Percentiles rank a stretch among this genome's conserved stretches.
Conservation (phyloP, 2,888 invertebrate genomes). For the Macropis europaea region DNA sequence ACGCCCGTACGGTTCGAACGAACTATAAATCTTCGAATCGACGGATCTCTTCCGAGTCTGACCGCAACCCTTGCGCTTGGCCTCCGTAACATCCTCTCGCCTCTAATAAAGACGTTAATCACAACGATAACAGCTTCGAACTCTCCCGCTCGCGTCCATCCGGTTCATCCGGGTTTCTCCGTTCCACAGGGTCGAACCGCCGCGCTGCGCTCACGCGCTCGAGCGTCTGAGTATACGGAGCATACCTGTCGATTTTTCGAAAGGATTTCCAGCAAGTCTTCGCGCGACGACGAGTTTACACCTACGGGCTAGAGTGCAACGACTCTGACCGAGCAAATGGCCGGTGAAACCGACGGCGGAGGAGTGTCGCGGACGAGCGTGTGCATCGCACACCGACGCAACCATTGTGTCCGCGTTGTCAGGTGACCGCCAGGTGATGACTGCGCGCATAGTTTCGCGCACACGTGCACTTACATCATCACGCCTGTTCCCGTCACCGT, state of each 20-base stretch:
- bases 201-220: no score
- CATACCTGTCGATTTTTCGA: no score
- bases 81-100: no score
- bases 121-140: no score
- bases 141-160: no score
- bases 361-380: not conserved
- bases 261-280: not conserved
- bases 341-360: constrained; percentile 10
- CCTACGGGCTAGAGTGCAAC: constrained; percentile 42
- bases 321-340: constrained; percentile 33
- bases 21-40: not conserved
- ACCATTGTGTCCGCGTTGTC: constrained; percentile 18
- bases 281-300: constrained; percentile 22
- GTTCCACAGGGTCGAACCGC: no score
- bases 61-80: no score
- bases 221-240: no score
- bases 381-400: constrained; percentile 10
- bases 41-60: no score
- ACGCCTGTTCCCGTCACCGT: constrained; percentile 27
- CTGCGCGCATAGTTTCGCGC: constrained; percentile 59
- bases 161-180: no score
- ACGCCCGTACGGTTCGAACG: not conserved
- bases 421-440: constrained; percentile 44
- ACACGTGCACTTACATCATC: constrained; percentile 45
- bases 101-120: no score